phyloP scores from a whole-genome alignment of 2,797 vertebrate genomes.

The Euthynnus affinis region DNA sequence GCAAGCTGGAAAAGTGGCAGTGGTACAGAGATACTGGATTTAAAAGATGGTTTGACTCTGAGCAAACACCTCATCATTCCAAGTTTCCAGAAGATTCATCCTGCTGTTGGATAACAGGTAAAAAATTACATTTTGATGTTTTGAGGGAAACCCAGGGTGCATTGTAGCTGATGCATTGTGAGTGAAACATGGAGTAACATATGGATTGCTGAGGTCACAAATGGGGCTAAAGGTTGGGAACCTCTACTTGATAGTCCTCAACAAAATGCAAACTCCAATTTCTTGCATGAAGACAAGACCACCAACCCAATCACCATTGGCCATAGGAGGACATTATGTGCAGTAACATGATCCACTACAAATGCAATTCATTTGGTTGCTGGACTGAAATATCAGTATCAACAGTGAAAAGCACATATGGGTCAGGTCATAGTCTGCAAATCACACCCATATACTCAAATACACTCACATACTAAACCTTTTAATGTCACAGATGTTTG shows the following conservation, averaged over 20 bases:
- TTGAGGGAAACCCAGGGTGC: no score
- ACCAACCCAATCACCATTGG: neutral
- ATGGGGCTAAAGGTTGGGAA: neutral
- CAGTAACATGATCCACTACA: neutral
- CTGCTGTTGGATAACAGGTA: no score
- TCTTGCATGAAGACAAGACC: neutral
- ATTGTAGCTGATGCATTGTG: no score
- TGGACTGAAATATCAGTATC: neutral
- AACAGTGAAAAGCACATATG: neutral
- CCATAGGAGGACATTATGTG: neutral
- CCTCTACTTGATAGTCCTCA: neutral
- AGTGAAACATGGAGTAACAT: no score
- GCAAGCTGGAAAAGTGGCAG: no score
- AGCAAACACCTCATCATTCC: no score
- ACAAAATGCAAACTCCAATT: no score
- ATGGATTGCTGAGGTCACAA: no score
- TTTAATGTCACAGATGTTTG: neutral
- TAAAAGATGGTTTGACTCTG: no score
- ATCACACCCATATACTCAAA: neutral
- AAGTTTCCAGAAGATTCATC: no score
- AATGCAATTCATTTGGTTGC: neutral
- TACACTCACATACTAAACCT: neutral
- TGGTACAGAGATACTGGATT: no score
- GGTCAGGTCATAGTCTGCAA: neutral
- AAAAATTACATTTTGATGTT: no score